phyloP scores from a whole-genome alignment of 2,888 invertebrate genomes.

The Physocephala rufipes region DNA sequence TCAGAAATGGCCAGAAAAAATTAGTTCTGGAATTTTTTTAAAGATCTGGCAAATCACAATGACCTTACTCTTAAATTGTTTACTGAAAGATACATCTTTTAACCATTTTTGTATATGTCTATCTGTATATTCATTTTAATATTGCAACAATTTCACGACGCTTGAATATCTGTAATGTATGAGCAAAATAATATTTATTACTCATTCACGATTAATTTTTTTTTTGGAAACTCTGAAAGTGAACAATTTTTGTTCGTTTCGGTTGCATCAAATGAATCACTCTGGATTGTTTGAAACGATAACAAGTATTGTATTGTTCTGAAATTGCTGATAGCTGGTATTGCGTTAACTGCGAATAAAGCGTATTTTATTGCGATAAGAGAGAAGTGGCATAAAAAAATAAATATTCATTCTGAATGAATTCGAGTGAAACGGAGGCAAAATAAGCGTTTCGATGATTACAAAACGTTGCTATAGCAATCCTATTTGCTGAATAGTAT shows the following conservation, averaged over 20 bases:
- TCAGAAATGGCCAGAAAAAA: background rate
- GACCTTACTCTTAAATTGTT: no score
- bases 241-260: constrained; percentile 3
- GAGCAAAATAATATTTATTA: no score
- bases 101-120: background rate
- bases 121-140: background rate
- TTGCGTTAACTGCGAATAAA: background rate
- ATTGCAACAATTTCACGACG: no score
- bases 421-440: no score
- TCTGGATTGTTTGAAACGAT: no score
- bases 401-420: background rate
- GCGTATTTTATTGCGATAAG: background rate
- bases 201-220: no score
- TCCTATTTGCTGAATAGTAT: background rate
- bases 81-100: background rate
- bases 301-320: background rate
- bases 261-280: background rate
- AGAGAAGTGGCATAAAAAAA: background rate
- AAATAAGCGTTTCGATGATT: no score
- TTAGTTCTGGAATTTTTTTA: no score
- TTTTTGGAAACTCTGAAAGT: background rate
- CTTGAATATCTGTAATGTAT: no score
- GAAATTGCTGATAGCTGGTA: background rate
- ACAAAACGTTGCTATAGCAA: no score
- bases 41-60: background rate